Evolutionary conservation across 2,888 invertebrate species (phyloP).

Genomic region (Heliothis peltigera): DNA sequence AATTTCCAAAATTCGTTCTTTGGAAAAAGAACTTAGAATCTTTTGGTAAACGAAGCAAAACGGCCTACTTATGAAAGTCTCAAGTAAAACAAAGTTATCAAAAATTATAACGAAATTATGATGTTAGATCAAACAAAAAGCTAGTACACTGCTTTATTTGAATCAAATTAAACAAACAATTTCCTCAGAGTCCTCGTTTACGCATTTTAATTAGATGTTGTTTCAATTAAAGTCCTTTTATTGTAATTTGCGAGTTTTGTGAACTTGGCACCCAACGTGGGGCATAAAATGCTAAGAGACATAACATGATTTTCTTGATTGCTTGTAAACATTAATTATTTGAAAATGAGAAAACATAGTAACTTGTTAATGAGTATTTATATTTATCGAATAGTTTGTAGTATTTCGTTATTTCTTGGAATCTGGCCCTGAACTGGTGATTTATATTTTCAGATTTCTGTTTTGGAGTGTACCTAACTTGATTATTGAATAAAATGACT

Average conservation of each 20-base stretch:
- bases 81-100: background rate
- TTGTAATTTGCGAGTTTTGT: slow-evolving; percentile 25
- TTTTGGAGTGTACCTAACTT: too few relatives aligned
- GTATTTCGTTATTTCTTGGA: too few relatives aligned
- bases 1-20: too few relatives aligned
- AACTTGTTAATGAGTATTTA: background rate
- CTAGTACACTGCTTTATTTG: slow-evolving; percentile 9
- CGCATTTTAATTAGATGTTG: slow-evolving; percentile 35
- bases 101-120: slow-evolving; percentile 2
- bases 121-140: slow-evolving; percentile 23
- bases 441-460: too few relatives aligned
- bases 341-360: background rate
- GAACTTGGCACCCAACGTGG: slow-evolving; percentile 49
- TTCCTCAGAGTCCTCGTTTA: slow-evolving; percentile 9
- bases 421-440: too few relatives aligned
- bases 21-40: too few relatives aligned
- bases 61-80: background rate
- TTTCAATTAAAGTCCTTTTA: slow-evolving; percentile 38
- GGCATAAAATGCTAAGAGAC: background rate
- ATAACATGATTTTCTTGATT: background rate
- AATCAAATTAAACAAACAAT: slow-evolving; percentile 40
- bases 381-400: too few relatives aligned
- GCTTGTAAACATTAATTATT: background rate
- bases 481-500: too few relatives aligned
- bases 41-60: background rate